Base-by-base conservation (phyloP, 53 echinoderm and acorn worm genomes). In the Patiria pectinifera region DNA sequence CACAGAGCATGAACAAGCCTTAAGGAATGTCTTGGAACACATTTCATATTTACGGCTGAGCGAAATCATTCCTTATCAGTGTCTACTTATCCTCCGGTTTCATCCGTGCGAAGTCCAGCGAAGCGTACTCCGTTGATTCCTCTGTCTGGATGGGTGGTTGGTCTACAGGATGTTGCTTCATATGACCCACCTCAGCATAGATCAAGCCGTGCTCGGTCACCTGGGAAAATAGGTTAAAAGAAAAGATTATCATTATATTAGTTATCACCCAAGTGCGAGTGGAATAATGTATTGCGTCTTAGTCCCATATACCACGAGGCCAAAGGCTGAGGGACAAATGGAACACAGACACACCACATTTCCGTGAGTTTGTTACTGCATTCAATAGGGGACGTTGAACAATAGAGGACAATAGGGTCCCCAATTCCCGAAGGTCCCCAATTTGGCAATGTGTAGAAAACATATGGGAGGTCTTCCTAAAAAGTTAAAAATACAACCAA, bases 141-240 rank as follows among this genome's bases (percentile, higher is more conserved):
- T 96, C 96, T 0, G 93, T 96, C 43, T 92, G 91, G 76, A 96
- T 95, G 0, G 96, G 96, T 47, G 96, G 96, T 74, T 94, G 62
- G 59, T 91, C 86, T 16, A 62, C 43, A 44, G 95, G 96, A 69
- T 96, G 96, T 22, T 2, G 48, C 53, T 47, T 91, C 14, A 13
- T 62, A 78, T 96, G 96, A 19, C 89, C 92, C 19, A 96, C 94
- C 83, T 96, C 96, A 18, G 90, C 89, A 22, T 96, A 96, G 35
- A 96, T 96, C 66, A 95, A 79, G 18, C 94, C 96, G 80, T 96
- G 93, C n/a, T 91, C 70, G 48, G 86, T 87, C 43, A 91, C 91
- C 96, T 96, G 61, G 2, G 76, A 72, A 21, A 22, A 43, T 4
- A 19, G 46, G 25, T 69, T 5, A 15, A 13, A 70, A 70, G 16